Evolutionary conservation across 2,888 invertebrate genomes (phyloP), one percentile per base, ranked within the genome.

Genomic region (Sphinx pinastri): DNA sequence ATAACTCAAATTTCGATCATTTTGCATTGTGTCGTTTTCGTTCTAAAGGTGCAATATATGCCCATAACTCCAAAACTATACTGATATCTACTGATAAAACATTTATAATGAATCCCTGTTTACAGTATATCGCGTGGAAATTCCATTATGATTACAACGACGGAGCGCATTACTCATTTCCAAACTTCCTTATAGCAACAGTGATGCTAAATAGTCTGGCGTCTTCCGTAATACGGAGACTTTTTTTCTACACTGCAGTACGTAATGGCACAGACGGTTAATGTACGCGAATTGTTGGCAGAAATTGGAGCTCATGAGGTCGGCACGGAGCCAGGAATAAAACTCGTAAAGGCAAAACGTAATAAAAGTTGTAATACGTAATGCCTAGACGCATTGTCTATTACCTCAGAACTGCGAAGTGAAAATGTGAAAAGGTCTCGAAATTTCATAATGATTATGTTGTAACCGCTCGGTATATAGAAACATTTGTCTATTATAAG

Each of bases 141-240:
- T 60, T 60, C 60, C 60, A 45, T 60, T 45, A 47, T 14, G 8
- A 63, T 16, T 49, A 16, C 4, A 47, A 47, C 10, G 16, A 16
- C 16, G 47, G 60, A 19, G 16, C 12, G 12, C 6, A 47, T 63
- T 63, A 47, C 19, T 63, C 19, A 63, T 14, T 47, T 47, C 47
- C 19, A 63, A n/a, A 63, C 47, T 47, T 63, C 60, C 63, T 47
- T 49, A 63, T 47, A 47, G 60, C 60, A 47, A 63, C 63, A 49
- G 13, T 11, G 11, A 49, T 47, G 11, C 47, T 16, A 45, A 60
- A 60, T 60, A 63, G 49, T 63, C 63, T 63, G 63, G 6, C 25
- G 49, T 63, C 63, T 63, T 12, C 19, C 19, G 55, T 19, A 19
- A 63, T 19, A 63, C 4, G 58, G 19, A 63, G 49, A 63, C 63